phyloP scores from a whole-genome alignment of 1,140 invertebrate genomes.

The Cydia strobilella region DNA sequence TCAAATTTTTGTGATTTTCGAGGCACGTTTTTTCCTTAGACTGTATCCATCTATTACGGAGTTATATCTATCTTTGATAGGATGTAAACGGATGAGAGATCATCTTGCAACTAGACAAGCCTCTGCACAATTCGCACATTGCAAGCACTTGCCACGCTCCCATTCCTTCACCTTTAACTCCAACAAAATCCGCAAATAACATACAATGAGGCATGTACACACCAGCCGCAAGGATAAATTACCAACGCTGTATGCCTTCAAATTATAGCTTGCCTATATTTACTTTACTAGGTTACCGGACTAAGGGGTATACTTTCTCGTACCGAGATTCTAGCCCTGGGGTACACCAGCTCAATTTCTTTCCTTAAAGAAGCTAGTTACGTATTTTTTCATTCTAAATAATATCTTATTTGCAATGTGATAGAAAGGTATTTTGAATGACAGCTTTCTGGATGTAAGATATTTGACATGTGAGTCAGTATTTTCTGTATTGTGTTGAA shows the following conservation, averaged over 20 bases:
- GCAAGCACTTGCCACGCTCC: neutral
- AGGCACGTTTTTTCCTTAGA: too few species aligned
- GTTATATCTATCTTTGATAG: too few species aligned
- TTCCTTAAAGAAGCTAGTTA: neutral
- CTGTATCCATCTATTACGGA: too few species aligned
- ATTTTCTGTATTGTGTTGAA: neutral
- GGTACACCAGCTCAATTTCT: neutral
- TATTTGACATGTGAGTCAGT: neutral
- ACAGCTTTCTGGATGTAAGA: neutral
- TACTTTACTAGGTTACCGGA: slow-evolving; percentile 20
- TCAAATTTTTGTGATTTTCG: too few species aligned
- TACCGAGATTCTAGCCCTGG: neutral
- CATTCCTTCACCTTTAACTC: slow-evolving; percentile 1
- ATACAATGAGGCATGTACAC: slow-evolving; percentile 21
- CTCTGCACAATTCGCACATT: neutral
- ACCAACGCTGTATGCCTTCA: neutral
- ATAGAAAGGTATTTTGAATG: neutral
- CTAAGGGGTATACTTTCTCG: slow-evolving; percentile 7
- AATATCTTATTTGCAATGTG: neutral
- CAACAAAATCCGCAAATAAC: neutral
- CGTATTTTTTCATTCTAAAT: neutral
- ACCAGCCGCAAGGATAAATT: neutral
- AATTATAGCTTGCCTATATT: slow-evolving; percentile 16
- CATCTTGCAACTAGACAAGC: neutral
- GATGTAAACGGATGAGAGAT: neutral